Evolutionary conservation across 2,113 vertebrate genomes (phyloP).

Genomic region (Colossoma macropomum): DNA sequence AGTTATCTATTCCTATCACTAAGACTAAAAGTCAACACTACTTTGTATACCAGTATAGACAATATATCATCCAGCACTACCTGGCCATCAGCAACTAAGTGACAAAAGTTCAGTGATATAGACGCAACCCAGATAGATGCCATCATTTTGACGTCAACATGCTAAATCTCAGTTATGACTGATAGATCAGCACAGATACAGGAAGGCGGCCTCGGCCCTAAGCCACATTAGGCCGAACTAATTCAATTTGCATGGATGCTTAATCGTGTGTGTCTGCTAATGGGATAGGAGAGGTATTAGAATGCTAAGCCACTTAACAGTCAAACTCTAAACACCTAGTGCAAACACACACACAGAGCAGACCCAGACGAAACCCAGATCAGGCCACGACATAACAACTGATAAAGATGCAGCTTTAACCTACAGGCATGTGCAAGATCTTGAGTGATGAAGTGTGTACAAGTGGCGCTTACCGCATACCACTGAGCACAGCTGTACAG

Average conservation of each 20-base stretch:
- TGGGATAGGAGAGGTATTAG: constrained; percentile 57
- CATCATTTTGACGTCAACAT: background rate
- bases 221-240: constrained; percentile 51
- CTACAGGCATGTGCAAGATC: background rate
- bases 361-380: background rate
- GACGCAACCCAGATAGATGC: constrained; percentile 5
- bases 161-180: constrained; percentile 17
- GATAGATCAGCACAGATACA: background rate
- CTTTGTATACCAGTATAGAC: background rate
- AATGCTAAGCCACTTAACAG: constrained; percentile 56
- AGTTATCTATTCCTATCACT: no score
- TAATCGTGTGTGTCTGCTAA: constrained; percentile 61
- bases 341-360: constrained; percentile 18
- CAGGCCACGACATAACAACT: constrained; percentile 9
- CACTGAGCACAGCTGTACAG: constrained; percentile 30
- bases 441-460: constrained; percentile 16
- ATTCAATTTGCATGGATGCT: constrained; percentile 59
- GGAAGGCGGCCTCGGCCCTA: constrained; percentile 52
- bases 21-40: background rate
- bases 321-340: constrained; percentile 34
- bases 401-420: background rate
- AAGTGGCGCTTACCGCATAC: constrained; percentile 26
- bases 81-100: constrained; percentile 1
- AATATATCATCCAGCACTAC: background rate
- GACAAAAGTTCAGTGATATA: background rate